phyloP scores from a whole-genome alignment of 2,888 invertebrate species.

The Aplocera efformata region DNA sequence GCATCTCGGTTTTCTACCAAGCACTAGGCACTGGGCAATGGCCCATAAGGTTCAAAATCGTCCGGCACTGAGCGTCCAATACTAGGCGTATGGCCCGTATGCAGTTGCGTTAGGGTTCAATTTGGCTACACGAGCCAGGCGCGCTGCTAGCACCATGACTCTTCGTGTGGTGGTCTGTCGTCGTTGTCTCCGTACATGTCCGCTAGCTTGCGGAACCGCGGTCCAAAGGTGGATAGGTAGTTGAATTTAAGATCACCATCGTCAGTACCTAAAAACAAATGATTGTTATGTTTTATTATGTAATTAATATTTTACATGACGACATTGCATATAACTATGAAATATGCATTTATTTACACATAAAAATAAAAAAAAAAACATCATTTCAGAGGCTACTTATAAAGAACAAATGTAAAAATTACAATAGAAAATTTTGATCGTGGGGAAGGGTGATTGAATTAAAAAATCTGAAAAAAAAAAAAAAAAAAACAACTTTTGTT shows the following conservation, averaged over 20 bases:
- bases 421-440: too few species aligned
- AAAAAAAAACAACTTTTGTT: too few species aligned
- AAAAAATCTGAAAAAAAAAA: too few species aligned
- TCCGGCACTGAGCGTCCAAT: constrained; percentile 17
- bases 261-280: constrained; percentile 83
- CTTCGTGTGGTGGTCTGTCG: constrained; percentile 88
- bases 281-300: too few species aligned
- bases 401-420: too few species aligned
- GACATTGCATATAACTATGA: too few species aligned
- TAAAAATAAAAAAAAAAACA: too few species aligned
- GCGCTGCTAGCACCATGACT: constrained; percentile 89
- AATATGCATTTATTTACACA: too few species aligned
- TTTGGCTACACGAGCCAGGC: constrained; percentile 72
- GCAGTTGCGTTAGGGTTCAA: constrained; percentile 35
- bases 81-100: constrained; percentile 33
- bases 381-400: too few species aligned
- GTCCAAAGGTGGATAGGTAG: constrained; percentile 96
- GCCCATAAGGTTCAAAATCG: constrained; percentile 20
- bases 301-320: too few species aligned
- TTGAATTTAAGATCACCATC: constrained; percentile 97
- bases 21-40: constrained; percentile 34
- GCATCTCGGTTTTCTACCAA: constrained; percentile 51
- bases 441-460: too few species aligned
- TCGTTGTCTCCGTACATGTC: constrained; percentile 98
- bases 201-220: constrained; percentile 95